Evolutionary conservation across 2,797 vertebrate genomes (phyloP).

Genomic region (Coracias cyanogaster): DNA sequence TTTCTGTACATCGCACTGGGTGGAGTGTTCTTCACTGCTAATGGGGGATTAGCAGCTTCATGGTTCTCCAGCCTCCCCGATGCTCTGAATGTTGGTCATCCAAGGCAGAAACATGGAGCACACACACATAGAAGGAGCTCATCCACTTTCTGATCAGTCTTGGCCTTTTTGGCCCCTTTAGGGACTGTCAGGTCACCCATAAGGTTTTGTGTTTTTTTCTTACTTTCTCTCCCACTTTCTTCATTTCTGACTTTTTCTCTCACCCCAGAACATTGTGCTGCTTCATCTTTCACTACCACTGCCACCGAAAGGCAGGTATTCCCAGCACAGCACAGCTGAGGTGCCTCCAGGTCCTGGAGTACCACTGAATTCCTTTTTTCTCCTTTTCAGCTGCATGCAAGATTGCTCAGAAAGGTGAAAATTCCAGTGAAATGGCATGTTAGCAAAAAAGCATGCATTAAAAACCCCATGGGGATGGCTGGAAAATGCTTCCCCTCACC

Average conservation of each 20-base stretch:
- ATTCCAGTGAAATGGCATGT: conserved; percentile 6
- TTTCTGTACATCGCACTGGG: neutral
- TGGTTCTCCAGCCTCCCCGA: neutral
- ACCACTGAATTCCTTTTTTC: neutral
- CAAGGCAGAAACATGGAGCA: neutral
- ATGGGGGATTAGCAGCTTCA: rapidly evolving
- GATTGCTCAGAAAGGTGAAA: conserved; percentile 55
- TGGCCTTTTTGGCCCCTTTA: neutral
- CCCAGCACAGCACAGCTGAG: neutral
- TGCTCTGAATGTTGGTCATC: neutral
- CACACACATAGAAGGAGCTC: neutral
- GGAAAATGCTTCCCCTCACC: conserved; percentile 43
- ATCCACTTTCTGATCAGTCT: neutral
- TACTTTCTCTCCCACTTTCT: neutral
- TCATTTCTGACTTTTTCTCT: neutral
- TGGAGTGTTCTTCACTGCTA: neutral
- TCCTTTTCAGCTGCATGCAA: neutral
- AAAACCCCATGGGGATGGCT: conserved; percentile 8
- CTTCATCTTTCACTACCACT: neutral
- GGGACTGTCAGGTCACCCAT: too few relatives aligned
- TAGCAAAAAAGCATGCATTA: conserved; percentile 39
- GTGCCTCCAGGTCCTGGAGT: neutral
- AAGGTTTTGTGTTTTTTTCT: neutral
- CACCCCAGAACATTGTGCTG: neutral
- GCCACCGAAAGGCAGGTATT: neutral